Base-by-base conservation (phyloP, 1,140 invertebrate species). In the Listronotus bonariensis region DNA sequence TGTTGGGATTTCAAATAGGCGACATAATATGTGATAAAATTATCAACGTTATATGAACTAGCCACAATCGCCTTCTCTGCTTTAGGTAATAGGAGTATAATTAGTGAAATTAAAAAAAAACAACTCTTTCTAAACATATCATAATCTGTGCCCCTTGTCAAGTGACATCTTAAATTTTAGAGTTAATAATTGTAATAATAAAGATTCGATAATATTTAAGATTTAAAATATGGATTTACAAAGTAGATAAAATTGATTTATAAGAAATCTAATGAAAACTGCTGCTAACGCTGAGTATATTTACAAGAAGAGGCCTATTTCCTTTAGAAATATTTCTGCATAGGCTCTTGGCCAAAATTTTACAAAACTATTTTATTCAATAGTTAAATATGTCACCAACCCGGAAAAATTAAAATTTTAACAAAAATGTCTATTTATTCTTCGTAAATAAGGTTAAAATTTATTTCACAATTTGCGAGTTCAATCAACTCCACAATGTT, bases 111-210 rank as follows among this genome's bases (percentile, higher is more conserved):
- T 51, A 32, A 14, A 32, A 63, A 65, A 59, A 72, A 78, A 78
- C 75, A 80, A 77, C 77, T 78, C 75, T 80, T 76, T 78, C 77
- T 77, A 79, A 80, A 80, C 78, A 80, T 80, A 80, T 80, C 78
- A 80, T 80, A 78, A 80, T 79, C 76, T 79, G 78, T 80, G 78
- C 78, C 78, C 78, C 78, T 78, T 78, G 72, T 78, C 76, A 80
- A 79, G 76, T 78, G 77, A 80, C 77, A 76, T 79, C 76, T 77
- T 80, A 78, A 80, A 80, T 74, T 76, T 74, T 78, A 80, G 77
- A 69, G 72, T 76, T 72, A 78, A 78, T 77, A 72, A 75, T n/a
- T 68, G 64, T 76, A 75, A 77, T 73, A 73, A 73, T 69, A 56
- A 74, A 75, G 48, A 77, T 79, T 78, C 78, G 77, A 78, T 78